Evolutionary conservation across 92 coral and sea anemone species (phyloP).

Genomic region (Umimayanthus kanabou): DNA sequence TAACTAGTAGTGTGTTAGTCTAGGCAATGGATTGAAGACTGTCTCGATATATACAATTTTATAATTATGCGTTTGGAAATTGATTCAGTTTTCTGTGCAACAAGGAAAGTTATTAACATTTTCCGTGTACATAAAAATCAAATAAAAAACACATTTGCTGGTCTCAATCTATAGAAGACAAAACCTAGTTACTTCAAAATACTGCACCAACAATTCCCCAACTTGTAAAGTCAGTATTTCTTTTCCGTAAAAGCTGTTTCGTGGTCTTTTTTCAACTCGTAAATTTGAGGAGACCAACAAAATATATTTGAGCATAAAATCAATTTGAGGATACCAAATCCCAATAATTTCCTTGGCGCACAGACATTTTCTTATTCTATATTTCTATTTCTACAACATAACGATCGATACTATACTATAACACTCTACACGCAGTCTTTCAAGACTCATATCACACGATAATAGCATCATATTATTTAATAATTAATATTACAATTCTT

Average conservation of each 20-base stretch:
- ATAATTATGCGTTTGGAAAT: neutral
- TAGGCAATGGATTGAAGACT: neutral
- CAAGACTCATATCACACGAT: neutral
- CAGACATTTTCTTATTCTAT: neutral
- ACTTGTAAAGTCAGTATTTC: neutral
- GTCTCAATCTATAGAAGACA: neutral
- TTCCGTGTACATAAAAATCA: neutral
- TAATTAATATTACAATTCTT: constrained; percentile 27
- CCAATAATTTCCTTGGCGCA: neutral
- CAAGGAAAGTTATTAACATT: neutral
- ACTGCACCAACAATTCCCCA: neutral
- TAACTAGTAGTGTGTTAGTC: neutral
- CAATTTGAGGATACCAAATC: neutral
- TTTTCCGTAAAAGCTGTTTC: neutral
- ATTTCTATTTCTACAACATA: neutral
- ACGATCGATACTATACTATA: no score
- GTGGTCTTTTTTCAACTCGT: neutral
- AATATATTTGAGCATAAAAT: no score
- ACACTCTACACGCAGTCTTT: neutral
- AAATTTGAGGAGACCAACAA: neutral
- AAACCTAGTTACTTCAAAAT: neutral
- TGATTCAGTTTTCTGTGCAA: neutral
- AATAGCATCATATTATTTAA: neutral
- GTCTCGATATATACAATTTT: constrained; percentile 16
- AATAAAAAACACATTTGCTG: neutral